Percentiles rank a stretch among this genome's conserved stretches.
Conservation (phyloP, 2,113 vertebrate genomes). For the Antigone vipio region DNA sequence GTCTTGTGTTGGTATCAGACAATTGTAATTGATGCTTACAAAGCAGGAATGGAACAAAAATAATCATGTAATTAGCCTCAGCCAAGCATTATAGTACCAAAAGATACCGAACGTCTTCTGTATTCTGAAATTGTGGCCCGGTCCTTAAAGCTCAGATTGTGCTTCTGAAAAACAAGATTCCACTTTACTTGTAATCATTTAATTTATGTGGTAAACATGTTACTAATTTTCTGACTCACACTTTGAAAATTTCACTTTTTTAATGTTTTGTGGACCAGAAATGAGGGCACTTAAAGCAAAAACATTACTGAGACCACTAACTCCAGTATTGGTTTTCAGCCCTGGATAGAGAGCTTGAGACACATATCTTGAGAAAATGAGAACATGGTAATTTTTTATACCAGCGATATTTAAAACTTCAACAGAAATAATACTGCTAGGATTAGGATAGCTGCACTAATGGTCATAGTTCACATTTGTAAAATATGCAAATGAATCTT, state of each 20-base stretch:
- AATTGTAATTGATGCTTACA: neutral
- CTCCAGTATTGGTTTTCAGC: neutral
- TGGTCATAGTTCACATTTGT: neutral
- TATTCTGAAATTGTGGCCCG: neutral
- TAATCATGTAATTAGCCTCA: neutral
- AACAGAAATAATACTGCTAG: neutral
- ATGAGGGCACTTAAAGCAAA: neutral
- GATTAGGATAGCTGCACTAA: neutral
- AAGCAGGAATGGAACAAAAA: neutral
- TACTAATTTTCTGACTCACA: neutral
- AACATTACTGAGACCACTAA: neutral
- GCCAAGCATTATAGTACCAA: neutral
- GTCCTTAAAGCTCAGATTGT: neutral
- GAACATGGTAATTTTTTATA: neutral
- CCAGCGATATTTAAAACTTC: neutral
- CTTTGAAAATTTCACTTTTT: neutral
- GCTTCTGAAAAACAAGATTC: neutral
- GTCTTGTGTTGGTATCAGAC: neutral
- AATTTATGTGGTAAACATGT: neutral
- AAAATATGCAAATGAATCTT: neutral
- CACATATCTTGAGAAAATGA: neutral
- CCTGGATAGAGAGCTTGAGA: neutral
- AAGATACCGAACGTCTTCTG: neutral
- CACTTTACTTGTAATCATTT: neutral
- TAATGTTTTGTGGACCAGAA: neutral